Base-by-base conservation (phyloP, 2,888 invertebrate species). In the Drosophila nr. fundita region DNA sequence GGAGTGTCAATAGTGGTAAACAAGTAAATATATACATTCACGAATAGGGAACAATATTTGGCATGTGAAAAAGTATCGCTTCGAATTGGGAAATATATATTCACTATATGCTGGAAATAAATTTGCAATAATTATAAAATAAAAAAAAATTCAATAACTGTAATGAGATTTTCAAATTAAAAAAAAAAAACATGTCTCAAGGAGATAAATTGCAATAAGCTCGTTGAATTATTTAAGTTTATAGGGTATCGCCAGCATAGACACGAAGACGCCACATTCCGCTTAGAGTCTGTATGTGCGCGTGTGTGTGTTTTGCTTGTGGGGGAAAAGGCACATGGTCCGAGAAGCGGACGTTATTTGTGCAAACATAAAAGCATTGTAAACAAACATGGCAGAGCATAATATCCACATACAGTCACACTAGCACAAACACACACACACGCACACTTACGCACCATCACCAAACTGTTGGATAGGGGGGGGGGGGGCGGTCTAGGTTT, bases 321-420 rank as follows among this genome's bases (percentile, higher is more conserved):
- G 30, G n/a, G 13, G 40, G 29, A 55, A 52, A 48, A 49, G 57
- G 63, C 62, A 63, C 79, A 64, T 69, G 63, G 78, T 78, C 82
- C 82, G 55, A 82, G 79, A 32, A 58, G 57, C 82, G 70, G 73
- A 77, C 81, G 81, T 73, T 77, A 89, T 90, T 90, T 87, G 90
- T 79, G 87, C 90, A 87, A 90, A 87, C 88, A 87, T 82, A 89
- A 89, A 90, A 90, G 87, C 90, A 87, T 84, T 87, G 90, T 87
- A 90, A 87, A 90, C 90, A 87, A 87, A 90, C 90, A 89, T 85
- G 82, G 76, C 76, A 73, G 69, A 73, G 77, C 68, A 76, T 78
- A 84, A 72, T 69, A 69, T 71, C 57, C 42, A 68, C 49, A 50
- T 38, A 36, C 34, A 29, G 18, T 54, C 48, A 54, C 60, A 55